A percentile compares a stretch with the other conserved stretches of the same genome.
phyloP scores from a whole-genome alignment of 2,113 vertebrate species.

The Lophochroa leadbeateri region DNA sequence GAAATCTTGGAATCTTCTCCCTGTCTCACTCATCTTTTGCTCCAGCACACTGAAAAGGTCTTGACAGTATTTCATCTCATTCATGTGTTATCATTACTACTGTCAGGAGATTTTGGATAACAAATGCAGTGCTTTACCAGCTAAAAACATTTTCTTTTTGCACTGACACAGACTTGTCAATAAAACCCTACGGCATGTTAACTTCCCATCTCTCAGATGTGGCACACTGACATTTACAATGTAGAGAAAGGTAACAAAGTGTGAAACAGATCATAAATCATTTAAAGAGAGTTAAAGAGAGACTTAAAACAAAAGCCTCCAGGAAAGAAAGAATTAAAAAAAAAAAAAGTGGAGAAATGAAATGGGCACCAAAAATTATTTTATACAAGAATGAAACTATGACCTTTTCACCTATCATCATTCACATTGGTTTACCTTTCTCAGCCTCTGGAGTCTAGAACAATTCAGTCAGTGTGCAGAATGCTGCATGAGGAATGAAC shows the following conservation, averaged over 20 bases:
- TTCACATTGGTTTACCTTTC: conserved; percentile 59
- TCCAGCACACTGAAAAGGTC: conserved; percentile 17
- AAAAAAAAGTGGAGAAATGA: not conserved
- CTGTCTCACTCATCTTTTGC: not conserved
- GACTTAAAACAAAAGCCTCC: conserved; percentile 61
- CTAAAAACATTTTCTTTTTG: conserved; percentile 53
- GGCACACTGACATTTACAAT: conserved; percentile 60
- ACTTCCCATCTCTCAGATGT: conserved; percentile 64
- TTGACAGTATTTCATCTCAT: conserved; percentile 53
- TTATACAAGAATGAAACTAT: conserved; percentile 51
- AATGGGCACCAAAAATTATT: conserved; percentile 53
- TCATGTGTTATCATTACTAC: conserved; percentile 63
- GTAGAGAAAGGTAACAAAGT: conserved; percentile 69
- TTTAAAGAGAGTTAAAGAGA: conserved; percentile 59
- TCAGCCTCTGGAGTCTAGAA: conserved; percentile 40
- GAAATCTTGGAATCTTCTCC: conserved; percentile 10
- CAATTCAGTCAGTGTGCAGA: conserved; percentile 37
- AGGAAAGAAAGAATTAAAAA: not conserved
- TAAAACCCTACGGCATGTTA: conserved; percentile 67
- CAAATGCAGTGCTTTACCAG: conserved; percentile 63
- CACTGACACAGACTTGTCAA: conserved; percentile 49
- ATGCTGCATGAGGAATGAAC: conserved; percentile 49
- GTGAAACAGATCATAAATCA: conserved; percentile 62
- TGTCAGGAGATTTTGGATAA: conserved; percentile 63
- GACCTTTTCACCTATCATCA: conserved; percentile 70